phyloP scores from a whole-genome alignment of 1,140 invertebrate species.

The Drosophila melanica region DNA sequence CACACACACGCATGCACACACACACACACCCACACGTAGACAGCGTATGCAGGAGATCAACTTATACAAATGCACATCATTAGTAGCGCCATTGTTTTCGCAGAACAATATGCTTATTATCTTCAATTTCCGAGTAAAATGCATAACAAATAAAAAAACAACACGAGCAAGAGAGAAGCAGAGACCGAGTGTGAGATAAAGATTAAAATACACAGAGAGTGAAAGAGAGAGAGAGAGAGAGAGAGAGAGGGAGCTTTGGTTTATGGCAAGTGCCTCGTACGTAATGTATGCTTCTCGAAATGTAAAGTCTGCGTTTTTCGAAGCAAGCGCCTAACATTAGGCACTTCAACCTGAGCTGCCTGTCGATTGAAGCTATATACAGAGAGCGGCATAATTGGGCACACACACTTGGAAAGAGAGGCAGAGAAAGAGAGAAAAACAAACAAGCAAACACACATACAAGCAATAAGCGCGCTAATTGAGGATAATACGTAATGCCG shows the following conservation, averaged over 20 bases:
- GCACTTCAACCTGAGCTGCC: constrained; percentile 72
- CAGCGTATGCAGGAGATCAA: constrained; percentile 23
- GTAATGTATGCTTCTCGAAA: constrained; percentile 50
- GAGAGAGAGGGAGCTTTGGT: constrained; percentile 39
- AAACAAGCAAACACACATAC: no score
- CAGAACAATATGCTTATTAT: constrained; percentile 81
- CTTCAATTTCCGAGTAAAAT: constrained; percentile 80
- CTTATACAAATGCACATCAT: constrained; percentile 74
- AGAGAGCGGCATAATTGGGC: constrained; percentile 33
- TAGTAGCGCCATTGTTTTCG: constrained; percentile 76
- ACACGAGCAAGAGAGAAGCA: constrained; percentile 25
- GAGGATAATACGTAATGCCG: constrained; percentile 64
- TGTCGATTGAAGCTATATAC: constrained; percentile 47
- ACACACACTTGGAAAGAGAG: background rate
- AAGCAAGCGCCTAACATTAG: constrained; percentile 73
- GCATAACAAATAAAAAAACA: constrained; percentile 79
- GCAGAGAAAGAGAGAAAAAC: background rate
- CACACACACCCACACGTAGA: constrained; percentile 7
- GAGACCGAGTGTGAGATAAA: background rate
- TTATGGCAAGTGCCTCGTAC: constrained; percentile 46
- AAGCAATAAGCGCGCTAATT: constrained; percentile 78
- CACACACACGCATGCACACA: constrained; percentile 6
- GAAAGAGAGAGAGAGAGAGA: background rate
- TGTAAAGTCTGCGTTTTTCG: constrained; percentile 72
- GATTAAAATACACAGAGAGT: no score